These are phyloP conservation scores for Tanypteryx hageni DNA, from an alignment of 2,888 invertebrate species.

Conservation along the genomic window DNA sequence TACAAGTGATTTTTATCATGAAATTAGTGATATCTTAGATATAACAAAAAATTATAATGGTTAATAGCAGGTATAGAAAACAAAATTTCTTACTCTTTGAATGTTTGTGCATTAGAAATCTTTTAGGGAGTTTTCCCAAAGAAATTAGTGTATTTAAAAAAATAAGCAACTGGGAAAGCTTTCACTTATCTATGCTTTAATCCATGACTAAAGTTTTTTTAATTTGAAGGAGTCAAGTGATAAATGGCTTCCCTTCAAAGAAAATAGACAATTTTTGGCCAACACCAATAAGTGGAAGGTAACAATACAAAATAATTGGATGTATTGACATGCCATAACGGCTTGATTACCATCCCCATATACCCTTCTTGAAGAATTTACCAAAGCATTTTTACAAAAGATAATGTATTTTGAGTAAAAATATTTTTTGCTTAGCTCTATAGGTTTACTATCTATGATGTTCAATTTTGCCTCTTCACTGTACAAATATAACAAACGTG, in stretches of 20 bases:
- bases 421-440: conserved; percentile 42
- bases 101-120: neutral
- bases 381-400: conserved; percentile 45
- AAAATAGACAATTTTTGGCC: conserved; percentile 34
- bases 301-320: conserved; percentile 29
- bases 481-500: conserved; percentile 56
- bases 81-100: neutral
- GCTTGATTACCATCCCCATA: conserved; percentile 46
- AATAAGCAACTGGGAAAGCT: neutral
- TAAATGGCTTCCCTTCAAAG: conserved; percentile 5
- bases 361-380: neutral
- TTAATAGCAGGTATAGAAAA: neutral
- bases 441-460: conserved; percentile 47
- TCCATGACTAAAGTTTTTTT: conserved; percentile 2
- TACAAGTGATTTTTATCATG: conserved; percentile 36
- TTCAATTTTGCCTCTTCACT: conserved; percentile 27
- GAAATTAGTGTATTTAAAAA: neutral
- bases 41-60: neutral
- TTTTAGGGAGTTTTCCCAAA: neutral
- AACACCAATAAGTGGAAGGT: conserved; percentile 5
- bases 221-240: conserved; percentile 40
- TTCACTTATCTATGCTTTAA: conserved; percentile 28
- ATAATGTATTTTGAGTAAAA: conserved; percentile 56
- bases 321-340: conserved; percentile 43
- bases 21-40: neutral